phyloP scores from a whole-genome alignment of 2,888 invertebrate species.

The Agriopis marginaria region DNA sequence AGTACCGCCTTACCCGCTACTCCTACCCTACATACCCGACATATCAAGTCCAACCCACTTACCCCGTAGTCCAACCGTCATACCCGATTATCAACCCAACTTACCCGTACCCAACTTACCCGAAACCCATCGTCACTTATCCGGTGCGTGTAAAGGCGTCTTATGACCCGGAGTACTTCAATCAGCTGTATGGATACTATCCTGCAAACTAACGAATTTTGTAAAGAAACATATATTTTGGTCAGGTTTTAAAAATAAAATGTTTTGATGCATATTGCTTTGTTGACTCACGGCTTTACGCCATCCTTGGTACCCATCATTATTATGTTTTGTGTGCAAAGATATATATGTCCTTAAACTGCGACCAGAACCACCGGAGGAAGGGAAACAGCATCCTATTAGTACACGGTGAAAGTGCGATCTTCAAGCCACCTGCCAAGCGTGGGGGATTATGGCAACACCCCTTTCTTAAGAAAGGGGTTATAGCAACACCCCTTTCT shows the following conservation, averaged over 20 bases:
- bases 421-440: no score
- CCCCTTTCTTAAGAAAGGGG: no score
- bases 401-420: no score
- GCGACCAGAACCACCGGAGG: no score
- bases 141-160: conserved; percentile 28
- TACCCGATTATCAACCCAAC: neutral
- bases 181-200: conserved; percentile 52
- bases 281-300: neutral
- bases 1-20: neutral
- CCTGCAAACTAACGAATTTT: conserved; percentile 35
- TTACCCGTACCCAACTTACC: neutral
- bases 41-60: neutral
- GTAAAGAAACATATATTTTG: no score
- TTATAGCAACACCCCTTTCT: no score
- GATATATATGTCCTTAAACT: no score
- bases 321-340: no score
- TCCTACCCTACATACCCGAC: conserved; percentile 2
- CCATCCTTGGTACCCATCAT: no score
- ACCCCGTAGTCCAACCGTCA: neutral
- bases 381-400: no score
- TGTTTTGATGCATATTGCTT: neutral
- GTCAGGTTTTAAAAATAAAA: neutral
- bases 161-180: conserved; percentile 54
- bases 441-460: no score
- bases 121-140: neutral